phyloP scores from a whole-genome alignment of 2,888 invertebrate species.

The Dasypolia templi region DNA sequence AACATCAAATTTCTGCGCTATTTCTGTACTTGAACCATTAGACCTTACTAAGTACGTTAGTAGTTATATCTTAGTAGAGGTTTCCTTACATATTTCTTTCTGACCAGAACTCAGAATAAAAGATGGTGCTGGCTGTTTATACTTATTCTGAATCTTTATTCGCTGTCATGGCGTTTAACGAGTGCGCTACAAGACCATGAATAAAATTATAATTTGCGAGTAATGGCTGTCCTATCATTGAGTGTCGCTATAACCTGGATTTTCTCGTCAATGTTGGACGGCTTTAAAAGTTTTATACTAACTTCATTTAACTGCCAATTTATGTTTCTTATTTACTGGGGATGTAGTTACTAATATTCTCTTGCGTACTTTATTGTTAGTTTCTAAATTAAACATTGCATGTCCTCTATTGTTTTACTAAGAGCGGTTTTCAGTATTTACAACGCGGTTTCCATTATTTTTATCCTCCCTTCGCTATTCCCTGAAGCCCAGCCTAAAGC shows the following conservation, averaged over 20 bases:
- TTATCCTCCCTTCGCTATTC: slow-evolving; percentile 8
- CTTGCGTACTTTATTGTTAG: neutral
- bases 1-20: slow-evolving; percentile 30
- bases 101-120: slow-evolving; percentile 31
- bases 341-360: neutral
- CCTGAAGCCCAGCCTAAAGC: slow-evolving; percentile 26
- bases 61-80: slow-evolving; percentile 39
- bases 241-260: slow-evolving; percentile 59
- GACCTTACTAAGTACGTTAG: slow-evolving; percentile 35
- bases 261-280: slow-evolving; percentile 42
- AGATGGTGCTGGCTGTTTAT: slow-evolving; percentile 36
- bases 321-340: slow-evolving; percentile 17
- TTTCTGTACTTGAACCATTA: slow-evolving; percentile 17
- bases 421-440: slow-evolving; percentile 8
- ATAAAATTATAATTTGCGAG: slow-evolving; percentile 67
- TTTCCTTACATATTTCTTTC: slow-evolving; percentile 32
- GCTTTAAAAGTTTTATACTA: slow-evolving; percentile 12
- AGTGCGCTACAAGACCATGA: slow-evolving; percentile 61
- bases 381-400: slow-evolving; percentile 5
- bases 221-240: slow-evolving; percentile 55
- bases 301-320: slow-evolving; percentile 26
- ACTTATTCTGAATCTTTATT: slow-evolving; percentile 51
- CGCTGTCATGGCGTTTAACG: slow-evolving; percentile 53
- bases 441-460: slow-evolving; percentile 9
- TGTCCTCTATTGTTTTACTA: slow-evolving; percentile 6